Base-by-base conservation (phyloP, 2,888 invertebrate species). In the Archips xylosteana region DNA sequence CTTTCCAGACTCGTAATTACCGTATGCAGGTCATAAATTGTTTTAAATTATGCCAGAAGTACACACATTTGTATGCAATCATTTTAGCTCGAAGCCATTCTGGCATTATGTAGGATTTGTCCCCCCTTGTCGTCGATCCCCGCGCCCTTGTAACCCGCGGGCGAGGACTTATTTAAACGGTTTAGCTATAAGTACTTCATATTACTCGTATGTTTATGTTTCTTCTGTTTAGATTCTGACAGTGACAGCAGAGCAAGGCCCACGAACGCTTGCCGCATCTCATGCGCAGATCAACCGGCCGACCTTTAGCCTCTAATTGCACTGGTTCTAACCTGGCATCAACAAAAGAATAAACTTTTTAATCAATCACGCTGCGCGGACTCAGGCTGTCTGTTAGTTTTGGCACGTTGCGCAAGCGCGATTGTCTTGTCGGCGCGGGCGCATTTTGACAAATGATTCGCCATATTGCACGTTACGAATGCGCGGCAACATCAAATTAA, bases 311-410 rank as follows among this genome's bases (percentile, higher is more conserved):
- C 83, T 82, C 86, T 89, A 89, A 89, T 89, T 89, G 88, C 79
- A 80, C 78, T 70, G 78, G 80, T 87, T 87, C 85, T 87, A 76
- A 84, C 78, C 80, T 47, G 67, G 59, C 68, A 81, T 80, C 91
- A 85, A 91, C 91, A 91, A 92, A 89, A 83, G 86, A 85, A 85
- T 87, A 86, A 87, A 87, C 85, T 89, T 90, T 91, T 91, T 89
- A 91, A 92, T 91, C 89, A 90, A 89, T 90, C 90, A 89, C 83
- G 78, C 83, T 86, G 82, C 75, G 78, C 75, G 78, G 83, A 81
- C 82, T 79, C 80, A 82, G 76, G 81, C 80, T 76, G 81, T 82
- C 82, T 85, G 82, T 81, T 85, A 80, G 83, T 84, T 86, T 87
- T 84, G 81, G 85, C 82, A 77, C 60, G 79, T 83, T 85, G 84